These are phyloP conservation scores for Pomacea canaliculata DNA, from an alignment of 2,888 invertebrate species.

Conservation along the genomic window DNA sequence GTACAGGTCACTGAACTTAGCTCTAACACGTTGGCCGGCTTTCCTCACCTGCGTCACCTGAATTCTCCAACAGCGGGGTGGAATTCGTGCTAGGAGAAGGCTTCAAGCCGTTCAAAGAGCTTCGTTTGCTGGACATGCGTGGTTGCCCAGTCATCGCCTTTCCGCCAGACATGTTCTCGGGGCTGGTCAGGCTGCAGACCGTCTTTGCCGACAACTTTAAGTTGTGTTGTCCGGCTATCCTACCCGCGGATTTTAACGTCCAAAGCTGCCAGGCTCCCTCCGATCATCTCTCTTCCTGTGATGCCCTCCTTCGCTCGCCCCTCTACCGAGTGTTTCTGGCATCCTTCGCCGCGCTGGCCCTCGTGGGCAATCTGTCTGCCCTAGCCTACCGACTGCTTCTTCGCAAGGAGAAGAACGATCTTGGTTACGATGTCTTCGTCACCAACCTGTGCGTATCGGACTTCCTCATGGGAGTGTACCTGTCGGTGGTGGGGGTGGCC, in stretches of 20 bases:
- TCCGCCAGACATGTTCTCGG: background rate
- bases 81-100: background rate
- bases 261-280: slow-evolving; percentile 25
- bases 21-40: slow-evolving; percentile 71
- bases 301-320: slow-evolving; percentile 20
- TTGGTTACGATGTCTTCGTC: slow-evolving; percentile 21
- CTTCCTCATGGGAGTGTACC: slow-evolving; percentile 30
- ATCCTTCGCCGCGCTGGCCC: slow-evolving; percentile 19
- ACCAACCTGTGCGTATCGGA: slow-evolving; percentile 24
- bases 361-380: slow-evolving; percentile 24
- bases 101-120: slow-evolving; percentile 4
- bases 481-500: slow-evolving; percentile 25
- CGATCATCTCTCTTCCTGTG: slow-evolving; percentile 29
- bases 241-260: background rate
- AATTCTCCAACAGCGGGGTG: slow-evolving; percentile 7
- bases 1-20: no score
- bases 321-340: slow-evolving; percentile 21
- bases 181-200: background rate
- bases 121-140: slow-evolving; percentile 15
- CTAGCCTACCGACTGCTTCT: slow-evolving; percentile 11
- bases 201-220: slow-evolving; percentile 7
- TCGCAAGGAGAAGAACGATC: no score
- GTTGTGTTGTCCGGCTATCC: background rate
- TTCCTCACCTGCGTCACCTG: slow-evolving; percentile 61
- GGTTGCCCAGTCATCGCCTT: background rate